Base-by-base conservation (phyloP, 2,888 invertebrate species). In the Oscheius sp. region DNA sequence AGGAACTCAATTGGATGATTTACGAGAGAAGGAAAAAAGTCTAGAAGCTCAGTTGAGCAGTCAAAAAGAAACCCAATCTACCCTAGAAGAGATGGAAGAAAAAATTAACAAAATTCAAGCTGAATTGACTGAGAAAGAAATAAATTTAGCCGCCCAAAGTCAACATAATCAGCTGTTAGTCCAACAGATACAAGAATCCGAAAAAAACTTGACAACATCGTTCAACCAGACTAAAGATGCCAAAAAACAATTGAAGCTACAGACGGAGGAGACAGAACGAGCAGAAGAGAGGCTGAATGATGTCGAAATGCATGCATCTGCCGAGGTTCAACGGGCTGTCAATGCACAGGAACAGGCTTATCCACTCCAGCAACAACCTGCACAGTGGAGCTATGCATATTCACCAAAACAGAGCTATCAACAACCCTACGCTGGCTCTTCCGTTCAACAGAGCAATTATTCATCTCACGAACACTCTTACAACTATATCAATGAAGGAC, bases 241-340 rank as follows among this genome's bases (percentile, higher is more conserved):
- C 32, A 32, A 33, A 17, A 36, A 14, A 14, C 33, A 54, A 20
- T 33, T 33, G 33, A 2, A 22, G 22, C 12, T 24, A 47, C 20
- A 12, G 24, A 47, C 20, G 47, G 22, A 47, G 47, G 22, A 14
- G 5, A 24, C 20, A 14, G 22, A 47, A 22, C 47, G 12, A 9
- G 47, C 36, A 6, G 54, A 54, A 20, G 33, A 54, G 20, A n/a
- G 32, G 0, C 54, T 33, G 20, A 20, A n/a, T 2, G 70, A 73
- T 22, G 71, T 71, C 33, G 24, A 33, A 24, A n/a, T 71, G 6
- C 44, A n/a, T n/a, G n/a, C n/a, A n/a, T n/a, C n/a, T n/a, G n/a
- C n/a, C n/a, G n/a, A n/a, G n/a, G n/a, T n/a, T n/a, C n/a, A n/a
- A n/a, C n/a, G n/a, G n/a, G n/a, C n/a, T n/a, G n/a, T n/a, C n/a